These are phyloP conservation scores for Cyrtodaria siliqua DNA, from an alignment of 2,888 invertebrate genomes.

Conservation along the genomic window DNA sequence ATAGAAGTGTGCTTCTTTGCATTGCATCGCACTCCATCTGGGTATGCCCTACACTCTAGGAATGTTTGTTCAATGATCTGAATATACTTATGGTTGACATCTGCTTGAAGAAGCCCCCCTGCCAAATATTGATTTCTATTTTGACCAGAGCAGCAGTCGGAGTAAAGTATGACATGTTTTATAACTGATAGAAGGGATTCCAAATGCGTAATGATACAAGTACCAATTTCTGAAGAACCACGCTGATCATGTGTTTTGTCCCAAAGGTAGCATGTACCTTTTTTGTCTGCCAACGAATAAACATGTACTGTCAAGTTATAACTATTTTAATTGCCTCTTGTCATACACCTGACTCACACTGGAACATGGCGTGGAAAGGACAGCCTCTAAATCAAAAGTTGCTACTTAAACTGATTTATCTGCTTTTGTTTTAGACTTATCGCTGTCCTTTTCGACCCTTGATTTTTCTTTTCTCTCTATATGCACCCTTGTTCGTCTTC, in stretches of 20 bases:
- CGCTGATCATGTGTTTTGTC: slow-evolving; percentile 37
- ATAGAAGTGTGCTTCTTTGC: slow-evolving; percentile 22
- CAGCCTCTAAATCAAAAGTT: slow-evolving; percentile 48
- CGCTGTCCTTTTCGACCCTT: too few relatives aligned
- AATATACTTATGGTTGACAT: slow-evolving; percentile 6
- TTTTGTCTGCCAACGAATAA: slow-evolving; percentile 31
- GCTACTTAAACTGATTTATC: slow-evolving; percentile 5
- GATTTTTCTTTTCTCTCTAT: too few relatives aligned
- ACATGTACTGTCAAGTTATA: slow-evolving; percentile 49
- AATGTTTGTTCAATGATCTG: slow-evolving; percentile 45
- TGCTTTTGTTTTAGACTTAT: too few relatives aligned
- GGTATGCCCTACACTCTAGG: slow-evolving; percentile 44
- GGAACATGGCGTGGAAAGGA: slow-evolving; percentile 42
- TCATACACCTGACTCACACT: slow-evolving; percentile 40
- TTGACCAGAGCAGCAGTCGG: slow-evolving; percentile 46
- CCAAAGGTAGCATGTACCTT: slow-evolving; percentile 34
- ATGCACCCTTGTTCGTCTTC: too few relatives aligned
- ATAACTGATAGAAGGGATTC: slow-evolving; percentile 17
- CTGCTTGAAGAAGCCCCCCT: slow-evolving; percentile 29
- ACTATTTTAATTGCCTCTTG: slow-evolving; percentile 42
- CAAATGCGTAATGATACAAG: slow-evolving; percentile 31
- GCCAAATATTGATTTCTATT: slow-evolving; percentile 49
- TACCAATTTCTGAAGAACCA: slow-evolving; percentile 43
- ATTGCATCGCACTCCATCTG: slow-evolving; percentile 32
- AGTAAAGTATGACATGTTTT: slow-evolving; percentile 34